phyloP scores from a whole-genome alignment of 1,140 invertebrate genomes.

The Euglossa dilemma region DNA sequence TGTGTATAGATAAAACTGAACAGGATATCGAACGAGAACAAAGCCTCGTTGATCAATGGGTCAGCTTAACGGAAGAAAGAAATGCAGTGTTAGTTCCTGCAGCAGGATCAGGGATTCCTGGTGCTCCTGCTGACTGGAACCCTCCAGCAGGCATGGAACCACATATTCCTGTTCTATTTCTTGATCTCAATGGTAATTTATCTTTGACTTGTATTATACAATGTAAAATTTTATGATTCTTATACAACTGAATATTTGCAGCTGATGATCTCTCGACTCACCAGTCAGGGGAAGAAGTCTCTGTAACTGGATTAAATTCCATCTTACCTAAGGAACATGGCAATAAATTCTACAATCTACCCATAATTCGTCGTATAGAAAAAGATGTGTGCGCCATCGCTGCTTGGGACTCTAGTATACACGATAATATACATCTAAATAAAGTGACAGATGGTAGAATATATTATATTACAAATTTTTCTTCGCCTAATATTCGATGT shows the following conservation, averaged over 20 bases:
- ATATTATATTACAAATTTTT: neutral
- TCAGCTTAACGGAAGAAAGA: conserved; percentile 96
- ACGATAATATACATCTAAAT: conserved; percentile 94
- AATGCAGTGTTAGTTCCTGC: conserved; percentile 98
- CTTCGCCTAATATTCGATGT: neutral
- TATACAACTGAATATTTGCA: conserved; percentile 74
- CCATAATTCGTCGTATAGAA: conserved; percentile 92
- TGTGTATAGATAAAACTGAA: conserved; percentile 91
- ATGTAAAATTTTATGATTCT: neutral
- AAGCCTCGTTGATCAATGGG: conserved; percentile 98
- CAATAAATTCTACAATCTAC: conserved; percentile 94
- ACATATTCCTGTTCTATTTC: conserved; percentile 98
- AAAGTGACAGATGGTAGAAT: conserved; percentile 89
- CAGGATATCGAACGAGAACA: conserved; percentile 96
- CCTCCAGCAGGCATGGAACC: conserved; percentile 96
- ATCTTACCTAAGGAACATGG: conserved; percentile 97
- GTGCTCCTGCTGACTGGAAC: conserved; percentile 96
- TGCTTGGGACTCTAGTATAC: conserved; percentile 98
- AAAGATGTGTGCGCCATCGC: conserved; percentile 95
- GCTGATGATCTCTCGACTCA: conserved; percentile 95
- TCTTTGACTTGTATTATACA: neutral
- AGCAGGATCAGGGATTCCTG: conserved; percentile 97
- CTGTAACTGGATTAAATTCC: conserved; percentile 93
- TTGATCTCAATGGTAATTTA: conserved; percentile 94
- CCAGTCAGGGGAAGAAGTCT: conserved; percentile 90